Base-by-base conservation (phyloP, 2,797 vertebrate species). In the Siniperca obscura region DNA sequence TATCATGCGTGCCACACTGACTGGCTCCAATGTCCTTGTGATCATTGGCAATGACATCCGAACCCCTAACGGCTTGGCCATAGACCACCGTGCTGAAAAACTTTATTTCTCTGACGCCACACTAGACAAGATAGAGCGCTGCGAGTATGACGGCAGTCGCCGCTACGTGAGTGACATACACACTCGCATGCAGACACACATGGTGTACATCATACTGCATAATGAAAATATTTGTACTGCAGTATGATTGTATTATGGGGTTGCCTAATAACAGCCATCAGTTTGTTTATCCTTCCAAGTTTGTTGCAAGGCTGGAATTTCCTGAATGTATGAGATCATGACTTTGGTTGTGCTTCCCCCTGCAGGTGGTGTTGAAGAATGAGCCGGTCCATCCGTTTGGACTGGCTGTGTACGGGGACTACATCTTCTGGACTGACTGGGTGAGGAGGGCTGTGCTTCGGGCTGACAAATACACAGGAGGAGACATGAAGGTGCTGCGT, bases 361-460 rank as follows among this genome's bases (percentile, higher is more conserved):
- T 89, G 48, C 92, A 99, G 98, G 97, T 98, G 92, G 98, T 99
- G 84, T 90, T 99, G 78, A 98, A 98, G 83, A 97, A 98, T 0
- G 98, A 99, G 91, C 98, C 98, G 0, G 98, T 99, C 50, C 98
- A 99, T 88, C 98, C 98, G 1, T 99, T 99, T 0, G 98, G 98
- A 70, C 91, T 99, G 92, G 97, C 98, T 0, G 98, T 99, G 75
- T 99, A 99, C 0, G 98, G 98, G 0, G 97, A 99, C 74, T 98
- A 98, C 91, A 98, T 99, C 93, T 99, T 99, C 95, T 99, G 98
- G 98, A 99, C 98, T 0, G 98, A 99, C 94, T 99, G 98, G 98
- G 98, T 99, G 78, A 96, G 98, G 86, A 93, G 98, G 80, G 98
- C 98, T 0, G 98, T 99, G 88, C 97, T 99, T 1, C 94, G 98